Evolutionary conservation across 2,797 vertebrate genomes (phyloP).

Genomic region (Sebastes vulpes): DNA sequence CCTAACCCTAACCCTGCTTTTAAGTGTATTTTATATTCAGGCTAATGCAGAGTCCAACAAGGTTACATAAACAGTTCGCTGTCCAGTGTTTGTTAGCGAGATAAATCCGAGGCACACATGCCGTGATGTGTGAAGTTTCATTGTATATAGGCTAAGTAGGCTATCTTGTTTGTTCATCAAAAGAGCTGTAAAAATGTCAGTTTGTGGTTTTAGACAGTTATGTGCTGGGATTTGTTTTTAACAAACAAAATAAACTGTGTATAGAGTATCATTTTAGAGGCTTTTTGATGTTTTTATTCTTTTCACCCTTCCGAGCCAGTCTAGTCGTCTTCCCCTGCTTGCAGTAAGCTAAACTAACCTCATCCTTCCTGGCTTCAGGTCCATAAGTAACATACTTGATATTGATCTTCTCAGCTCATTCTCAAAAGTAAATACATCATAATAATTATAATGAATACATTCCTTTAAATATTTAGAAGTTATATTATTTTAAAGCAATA

Average conservation of each 20-base stretch:
- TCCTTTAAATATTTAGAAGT: too few relatives aligned
- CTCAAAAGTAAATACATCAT: neutral
- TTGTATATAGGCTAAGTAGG: too few relatives aligned
- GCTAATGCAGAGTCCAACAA: neutral
- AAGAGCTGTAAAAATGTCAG: too few relatives aligned
- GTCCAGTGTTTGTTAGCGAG: neutral
- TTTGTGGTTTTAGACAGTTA: too few relatives aligned
- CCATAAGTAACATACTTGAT: neutral
- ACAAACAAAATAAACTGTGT: too few relatives aligned
- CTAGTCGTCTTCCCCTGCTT: fast-evolving
- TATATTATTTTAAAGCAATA: too few relatives aligned
- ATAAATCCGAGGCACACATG: neutral
- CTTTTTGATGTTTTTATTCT: too few relatives aligned
- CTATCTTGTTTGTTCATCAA: too few relatives aligned
- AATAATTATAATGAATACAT: too few relatives aligned
- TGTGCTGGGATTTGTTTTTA: too few relatives aligned
- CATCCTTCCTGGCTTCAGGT: neutral
- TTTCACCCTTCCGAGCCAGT: too few relatives aligned
- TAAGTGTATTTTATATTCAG: neutral
- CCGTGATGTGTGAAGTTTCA: too few relatives aligned
- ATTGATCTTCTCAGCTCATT: neutral
- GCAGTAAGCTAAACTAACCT: neutral
- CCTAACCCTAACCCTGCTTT: neutral
- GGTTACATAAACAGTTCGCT: fast-evolving
- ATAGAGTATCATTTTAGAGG: neutral